Base-by-base conservation (phyloP, 2,888 invertebrate species). In the Cylindroiulus punctatus region DNA sequence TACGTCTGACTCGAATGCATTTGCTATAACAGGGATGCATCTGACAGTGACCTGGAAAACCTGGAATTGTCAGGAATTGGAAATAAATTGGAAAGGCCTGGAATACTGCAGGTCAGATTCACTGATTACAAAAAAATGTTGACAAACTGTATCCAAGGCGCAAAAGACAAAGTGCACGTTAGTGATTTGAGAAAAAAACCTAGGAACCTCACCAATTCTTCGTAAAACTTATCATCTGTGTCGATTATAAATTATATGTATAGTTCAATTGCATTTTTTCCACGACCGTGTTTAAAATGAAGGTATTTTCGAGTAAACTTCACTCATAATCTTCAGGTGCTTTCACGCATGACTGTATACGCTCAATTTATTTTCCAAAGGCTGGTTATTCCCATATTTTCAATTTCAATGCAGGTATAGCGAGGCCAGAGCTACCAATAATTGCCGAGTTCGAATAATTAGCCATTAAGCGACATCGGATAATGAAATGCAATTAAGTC, bases 401-500 rank as follows among this genome's bases (percentile, higher is more conserved):
- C 26, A 26, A 22, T 65, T 65, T 65, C 26, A 26, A 10, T 26
- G 26, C 65, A 65, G 65, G 65, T 65, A 65, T 12, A 65, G 8
- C 26, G 10, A 65, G 65, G 65, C 22, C 1, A 26, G 12, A 22
- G 7, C 26, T 7, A 8, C 17, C 22, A 26, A 65, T 65, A 7
- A 65, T 26, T 65, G 65, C 12, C 26, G 7, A 65, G 26, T 26
- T 22, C 26, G 1, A 65, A 26, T 65, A 65, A 1, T 26, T 26
- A 22, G 10, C 26, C 8, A 65, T 65, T n/a, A 22, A 26, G n/a
- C 26, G 65, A 65, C 65, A 65, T 65, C 65, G 26, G 10, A 0
- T 65, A 65, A 65, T 65, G n/a, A 65, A 65, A 65, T 65, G 26
- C 65, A 65, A 65, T 65, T 65, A 65, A 26, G 26, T 65, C 22